Percentiles rank a stretch among this genome's conserved stretches.
These are phyloP conservation scores for Paracanthobrama guichenoti DNA, from an alignment of 2,113 vertebrate species.

Conservation along the genomic window DNA sequence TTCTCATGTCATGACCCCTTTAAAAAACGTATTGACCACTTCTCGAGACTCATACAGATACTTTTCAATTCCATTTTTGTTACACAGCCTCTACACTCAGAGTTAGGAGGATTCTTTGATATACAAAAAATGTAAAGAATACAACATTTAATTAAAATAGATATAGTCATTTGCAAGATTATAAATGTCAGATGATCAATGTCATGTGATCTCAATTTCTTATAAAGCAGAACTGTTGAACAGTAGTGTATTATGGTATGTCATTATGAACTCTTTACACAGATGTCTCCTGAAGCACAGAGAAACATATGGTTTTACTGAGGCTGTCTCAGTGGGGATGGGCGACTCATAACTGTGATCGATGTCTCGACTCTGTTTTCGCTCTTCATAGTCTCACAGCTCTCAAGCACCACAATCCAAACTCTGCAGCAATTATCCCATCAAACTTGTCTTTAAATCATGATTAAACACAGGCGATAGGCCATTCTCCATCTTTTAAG, in stretches of 20 bases:
- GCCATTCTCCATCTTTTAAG: not conserved
- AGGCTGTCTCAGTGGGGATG: not conserved
- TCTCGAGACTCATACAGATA: no score
- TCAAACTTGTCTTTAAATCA: not conserved
- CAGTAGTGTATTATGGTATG: not conserved
- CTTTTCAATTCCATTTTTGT: no score
- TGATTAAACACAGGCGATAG: not conserved
- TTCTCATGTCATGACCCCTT: no score
- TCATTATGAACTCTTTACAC: conserved; percentile 1
- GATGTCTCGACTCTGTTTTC: not conserved
- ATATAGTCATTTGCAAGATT: not conserved
- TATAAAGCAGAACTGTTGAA: not conserved
- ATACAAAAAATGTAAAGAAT: no score
- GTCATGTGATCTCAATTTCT: not conserved
- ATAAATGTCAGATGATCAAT: not conserved
- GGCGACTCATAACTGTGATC: conserved; percentile 1
- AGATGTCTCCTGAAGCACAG: conserved; percentile 7
- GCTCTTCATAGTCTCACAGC: not conserved
- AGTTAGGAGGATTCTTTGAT: no score
- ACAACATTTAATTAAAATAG: not conserved
- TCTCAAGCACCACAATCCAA: not conserved
- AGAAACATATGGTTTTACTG: conserved; percentile 36
- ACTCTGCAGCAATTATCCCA: conserved; percentile 10
- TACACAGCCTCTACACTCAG: no score
- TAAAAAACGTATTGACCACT: no score